A percentile compares a stretch with the other conserved stretches of the same genome.
Evolutionary conservation across 2,113 vertebrate genomes (phyloP).

Genomic region (Thymallus thymallus): DNA sequence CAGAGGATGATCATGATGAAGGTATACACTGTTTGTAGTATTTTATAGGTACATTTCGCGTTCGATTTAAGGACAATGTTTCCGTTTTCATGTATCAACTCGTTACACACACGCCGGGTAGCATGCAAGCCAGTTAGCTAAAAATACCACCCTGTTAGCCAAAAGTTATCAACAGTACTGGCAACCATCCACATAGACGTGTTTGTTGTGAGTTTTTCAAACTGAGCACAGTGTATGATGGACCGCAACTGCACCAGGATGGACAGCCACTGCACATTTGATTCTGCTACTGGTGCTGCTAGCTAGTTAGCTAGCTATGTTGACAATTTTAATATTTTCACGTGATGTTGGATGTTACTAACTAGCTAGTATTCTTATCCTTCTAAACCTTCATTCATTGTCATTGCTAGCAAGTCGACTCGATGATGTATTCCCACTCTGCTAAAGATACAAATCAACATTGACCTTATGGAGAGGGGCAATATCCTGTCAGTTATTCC

Average conservation of each 20-base stretch:
- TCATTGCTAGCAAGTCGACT: neutral
- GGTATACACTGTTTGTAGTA: conserved; percentile 54
- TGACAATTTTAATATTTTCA: too few relatives aligned
- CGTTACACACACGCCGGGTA: neutral
- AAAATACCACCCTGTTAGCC: too few relatives aligned
- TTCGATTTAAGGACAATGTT: neutral
- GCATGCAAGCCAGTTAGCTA: neutral
- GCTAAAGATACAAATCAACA: neutral
- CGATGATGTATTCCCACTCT: neutral
- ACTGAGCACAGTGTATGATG: too few relatives aligned
- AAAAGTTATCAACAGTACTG: too few relatives aligned
- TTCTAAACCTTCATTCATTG: neutral
- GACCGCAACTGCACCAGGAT: too few relatives aligned
- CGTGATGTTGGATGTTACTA: neutral
- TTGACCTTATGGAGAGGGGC: neutral
- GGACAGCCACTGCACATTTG: neutral
- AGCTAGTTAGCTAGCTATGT: neutral
- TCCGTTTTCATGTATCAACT: neutral
- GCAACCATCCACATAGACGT: too few relatives aligned
- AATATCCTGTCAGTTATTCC: too few relatives aligned
- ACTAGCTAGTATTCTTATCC: neutral
- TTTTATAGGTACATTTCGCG: neutral
- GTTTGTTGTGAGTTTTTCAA: too few relatives aligned
- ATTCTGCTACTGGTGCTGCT: neutral
- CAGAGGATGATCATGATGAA: conserved; percentile 86